Evolutionary conservation across 2,113 vertebrate species (phyloP).

Genomic region (Tupaia tana): DNA sequence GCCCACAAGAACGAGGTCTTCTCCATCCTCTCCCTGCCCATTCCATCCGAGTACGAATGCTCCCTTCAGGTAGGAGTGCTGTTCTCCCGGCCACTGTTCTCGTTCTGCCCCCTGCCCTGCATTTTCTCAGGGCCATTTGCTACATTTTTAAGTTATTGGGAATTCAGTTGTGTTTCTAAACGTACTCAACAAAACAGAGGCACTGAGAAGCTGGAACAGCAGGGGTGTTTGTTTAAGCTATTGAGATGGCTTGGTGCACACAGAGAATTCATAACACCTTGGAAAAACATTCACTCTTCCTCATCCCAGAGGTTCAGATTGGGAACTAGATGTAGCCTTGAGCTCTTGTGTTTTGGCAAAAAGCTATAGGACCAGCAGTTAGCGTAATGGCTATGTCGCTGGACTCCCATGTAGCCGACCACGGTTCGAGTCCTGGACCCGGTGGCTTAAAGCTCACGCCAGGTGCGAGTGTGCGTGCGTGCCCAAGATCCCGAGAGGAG

Average conservation of each 20-base stretch:
- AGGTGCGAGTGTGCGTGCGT: too few relatives aligned
- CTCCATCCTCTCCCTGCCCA: slow-evolving; percentile 90
- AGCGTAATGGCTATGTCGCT: too few relatives aligned
- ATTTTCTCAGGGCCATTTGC: not conserved
- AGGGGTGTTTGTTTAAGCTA: not conserved
- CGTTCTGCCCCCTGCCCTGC: not conserved
- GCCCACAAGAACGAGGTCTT: slow-evolving; percentile 87
- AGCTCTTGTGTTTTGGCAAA: not conserved
- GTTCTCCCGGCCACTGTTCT: not conserved
- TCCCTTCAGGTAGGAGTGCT: slow-evolving; percentile 89
- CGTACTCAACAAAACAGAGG: not conserved
- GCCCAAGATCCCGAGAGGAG: too few relatives aligned
- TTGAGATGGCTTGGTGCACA: not conserved
- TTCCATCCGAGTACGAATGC: slow-evolving; percentile 86
- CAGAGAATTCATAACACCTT: not conserved
- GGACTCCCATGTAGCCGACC: too few relatives aligned
- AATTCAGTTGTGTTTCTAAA: slow-evolving; percentile 24
- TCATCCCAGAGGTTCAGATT: not conserved
- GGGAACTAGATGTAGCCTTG: not conserved
- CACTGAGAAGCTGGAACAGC: not conserved
- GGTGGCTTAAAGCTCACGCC: too few relatives aligned
- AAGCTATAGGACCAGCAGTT: too few relatives aligned
- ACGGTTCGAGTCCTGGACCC: too few relatives aligned
- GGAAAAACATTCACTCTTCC: not conserved
- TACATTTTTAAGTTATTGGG: not conserved